phyloP scores from a whole-genome alignment of 2,888 invertebrate species.

The Helleia helle region DNA sequence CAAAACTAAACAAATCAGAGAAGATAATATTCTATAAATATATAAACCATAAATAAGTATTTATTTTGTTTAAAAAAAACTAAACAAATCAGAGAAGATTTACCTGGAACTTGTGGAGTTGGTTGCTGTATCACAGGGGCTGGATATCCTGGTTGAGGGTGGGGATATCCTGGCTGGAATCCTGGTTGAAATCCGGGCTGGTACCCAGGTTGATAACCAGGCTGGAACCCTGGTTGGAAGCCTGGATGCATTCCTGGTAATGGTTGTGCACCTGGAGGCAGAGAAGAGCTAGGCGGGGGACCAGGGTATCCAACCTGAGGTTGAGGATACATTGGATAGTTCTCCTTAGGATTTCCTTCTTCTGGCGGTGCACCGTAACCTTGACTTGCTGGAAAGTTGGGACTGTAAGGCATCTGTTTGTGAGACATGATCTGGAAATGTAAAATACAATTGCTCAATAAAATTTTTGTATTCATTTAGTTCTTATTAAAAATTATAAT shows the following conservation, averaged over 20 bases:
- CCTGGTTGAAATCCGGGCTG: conserved; percentile 34
- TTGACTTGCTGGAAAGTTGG: conserved; percentile 57
- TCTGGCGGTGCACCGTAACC: conserved; percentile 57
- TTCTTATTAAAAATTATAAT: too few relatives aligned
- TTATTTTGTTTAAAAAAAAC: too few relatives aligned
- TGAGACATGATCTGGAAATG: conserved; percentile 50
- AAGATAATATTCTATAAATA: too few relatives aligned
- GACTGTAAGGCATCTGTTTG: conserved; percentile 53
- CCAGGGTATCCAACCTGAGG: conserved; percentile 49
- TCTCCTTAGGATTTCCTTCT: conserved; percentile 33
- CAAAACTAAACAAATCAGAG: too few relatives aligned
- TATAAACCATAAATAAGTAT: too few relatives aligned
- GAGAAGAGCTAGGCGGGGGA: conserved; percentile 29
- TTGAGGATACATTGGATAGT: conserved; percentile 42
- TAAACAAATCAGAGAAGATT: too few relatives aligned
- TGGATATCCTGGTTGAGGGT: conserved; percentile 31
- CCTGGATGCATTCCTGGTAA: conserved; percentile 55
- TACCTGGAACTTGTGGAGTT: conserved; percentile 42
- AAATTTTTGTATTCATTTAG: too few relatives aligned
- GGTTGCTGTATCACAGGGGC: conserved; percentile 48
- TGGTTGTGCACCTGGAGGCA: conserved; percentile 50
- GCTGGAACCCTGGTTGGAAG: conserved; percentile 49
- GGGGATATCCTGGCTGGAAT: conserved; percentile 37
- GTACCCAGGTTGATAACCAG: conserved; percentile 44
- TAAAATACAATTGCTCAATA: too few relatives aligned